Percentiles rank a stretch among this genome's conserved stretches.
Conservation (phyloP, 1,140 invertebrate species). For the Vanessa tameamea region DNA sequence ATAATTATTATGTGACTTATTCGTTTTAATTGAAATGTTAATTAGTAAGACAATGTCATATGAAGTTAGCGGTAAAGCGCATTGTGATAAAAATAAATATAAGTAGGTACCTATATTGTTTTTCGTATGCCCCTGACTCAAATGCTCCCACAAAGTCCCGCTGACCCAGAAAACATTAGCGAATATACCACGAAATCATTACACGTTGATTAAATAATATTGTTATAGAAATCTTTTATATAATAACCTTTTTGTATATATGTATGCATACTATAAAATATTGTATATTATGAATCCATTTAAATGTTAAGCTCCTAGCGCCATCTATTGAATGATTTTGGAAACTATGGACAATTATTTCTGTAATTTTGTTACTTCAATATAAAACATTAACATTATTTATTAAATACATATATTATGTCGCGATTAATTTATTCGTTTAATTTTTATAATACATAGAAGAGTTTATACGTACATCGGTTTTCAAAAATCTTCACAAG, state of each 20-base stretch:
- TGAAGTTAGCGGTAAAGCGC: constrained; percentile 4
- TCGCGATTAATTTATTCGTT: no score
- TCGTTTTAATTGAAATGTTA: background rate
- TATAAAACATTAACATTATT: no score
- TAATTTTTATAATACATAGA: no score
- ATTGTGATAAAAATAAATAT: constrained; percentile 23
- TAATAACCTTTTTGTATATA: no score
- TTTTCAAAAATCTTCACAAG: no score
- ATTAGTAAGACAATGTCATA: constrained; percentile 5
- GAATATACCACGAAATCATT: background rate
- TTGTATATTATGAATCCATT: background rate
- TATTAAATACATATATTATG: no score
- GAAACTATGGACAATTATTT: background rate
- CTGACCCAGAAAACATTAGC: constrained; percentile 28
- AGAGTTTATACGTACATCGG: no score
- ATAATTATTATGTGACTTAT: background rate
- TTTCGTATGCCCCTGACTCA: constrained; percentile 16
- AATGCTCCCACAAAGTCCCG: constrained; percentile 25
- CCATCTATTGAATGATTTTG: constrained; percentile 6
- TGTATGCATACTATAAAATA: background rate
- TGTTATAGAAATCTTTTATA: no score
- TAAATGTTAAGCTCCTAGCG: constrained; percentile 9
- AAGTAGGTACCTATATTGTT: constrained; percentile 20
- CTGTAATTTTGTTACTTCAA: background rate
- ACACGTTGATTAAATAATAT: background rate